Conservation (phyloP, 2,113 vertebrate species). For the Tachysurus vachellii region DNA sequence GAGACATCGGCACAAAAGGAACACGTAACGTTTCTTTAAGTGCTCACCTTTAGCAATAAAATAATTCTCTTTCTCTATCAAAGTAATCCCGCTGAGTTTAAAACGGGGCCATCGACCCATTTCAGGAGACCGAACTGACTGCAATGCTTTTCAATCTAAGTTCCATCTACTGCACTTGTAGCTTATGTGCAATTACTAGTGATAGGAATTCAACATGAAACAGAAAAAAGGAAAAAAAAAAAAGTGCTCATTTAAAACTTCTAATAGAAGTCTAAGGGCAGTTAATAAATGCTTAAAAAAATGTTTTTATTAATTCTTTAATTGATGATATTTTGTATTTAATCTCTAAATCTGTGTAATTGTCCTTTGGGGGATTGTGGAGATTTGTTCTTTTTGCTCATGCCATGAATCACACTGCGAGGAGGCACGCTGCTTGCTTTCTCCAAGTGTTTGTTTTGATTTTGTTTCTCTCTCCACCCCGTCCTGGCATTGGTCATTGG, state of each 20-base stretch:
- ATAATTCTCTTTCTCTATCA: slow-evolving; percentile 21
- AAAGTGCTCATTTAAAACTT: neutral
- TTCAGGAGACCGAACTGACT: neutral
- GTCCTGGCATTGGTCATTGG: neutral
- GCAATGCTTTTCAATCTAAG: neutral
- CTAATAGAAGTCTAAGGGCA: neutral
- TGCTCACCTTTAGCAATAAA: slow-evolving; percentile 26
- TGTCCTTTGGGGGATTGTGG: neutral
- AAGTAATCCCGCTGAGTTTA: neutral
- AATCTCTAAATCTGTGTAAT: neutral
- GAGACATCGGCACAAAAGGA: neutral
- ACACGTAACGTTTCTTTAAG: neutral
- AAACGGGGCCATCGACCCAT: neutral
- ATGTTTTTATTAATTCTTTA: neutral
- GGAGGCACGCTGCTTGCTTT: neutral
- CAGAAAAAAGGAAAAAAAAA: neutral
- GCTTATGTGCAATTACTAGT: neutral
- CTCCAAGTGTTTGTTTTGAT: neutral
- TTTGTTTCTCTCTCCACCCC: neutral
- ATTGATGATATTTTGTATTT: neutral
- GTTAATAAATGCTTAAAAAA: neutral
- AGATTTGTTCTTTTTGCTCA: neutral
- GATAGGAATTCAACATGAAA: neutral
- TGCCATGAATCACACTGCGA: neutral
- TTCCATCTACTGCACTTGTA: neutral